Evolutionary conservation across 2,888 invertebrate species (phyloP), one percentile per base, ranked within the genome.

Genomic region (Sclerodermus sp.): DNA sequence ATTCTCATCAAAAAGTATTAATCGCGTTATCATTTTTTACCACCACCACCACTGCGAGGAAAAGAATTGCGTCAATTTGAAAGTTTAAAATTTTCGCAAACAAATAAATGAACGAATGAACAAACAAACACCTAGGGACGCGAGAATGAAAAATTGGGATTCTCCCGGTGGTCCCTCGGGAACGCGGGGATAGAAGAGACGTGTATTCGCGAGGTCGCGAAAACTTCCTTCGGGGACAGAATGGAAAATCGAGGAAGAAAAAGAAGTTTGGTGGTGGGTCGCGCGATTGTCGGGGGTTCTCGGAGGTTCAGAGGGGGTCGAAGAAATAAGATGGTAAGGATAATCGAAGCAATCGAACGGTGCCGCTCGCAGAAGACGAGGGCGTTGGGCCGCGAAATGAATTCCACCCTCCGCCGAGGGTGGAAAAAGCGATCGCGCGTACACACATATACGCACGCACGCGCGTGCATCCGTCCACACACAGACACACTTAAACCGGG

Each of bases 371-470:
- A 54, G 63, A 62, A 71, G 70, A 67, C 70, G 73, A 68, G 70
- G 71, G 75, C 75, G 74, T 75, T 73, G 73, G 72, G 68, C 73
- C 73, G 73, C 73, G 75, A 74, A 75, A 75, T 75, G 75, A 75
- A 75, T 75, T 75, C 70, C 72, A 68, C 70, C 68, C 68, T 60
- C 62, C 48, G 23, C 18, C 30, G 42, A 52, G 55, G 53, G 47
- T 42, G 47, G 52, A 49, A 42, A 50, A 55, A 49, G 51, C 23
- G 23, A 23, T 23, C 23, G 8, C 23, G 23, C 44, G 53, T 49
- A 42, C 40, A 42, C 41, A 29, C 46, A 39, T 32, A n/a, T 39
- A 12, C 34, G 39, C 47, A 30, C 43, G 42, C 44, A 42, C 47
- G 47, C 47, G 41, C 50, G 42, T 42, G 12, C 31, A 8, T 36